phyloP scores from a whole-genome alignment of 1,140 invertebrate genomes.

The Philaenus spumarius region DNA sequence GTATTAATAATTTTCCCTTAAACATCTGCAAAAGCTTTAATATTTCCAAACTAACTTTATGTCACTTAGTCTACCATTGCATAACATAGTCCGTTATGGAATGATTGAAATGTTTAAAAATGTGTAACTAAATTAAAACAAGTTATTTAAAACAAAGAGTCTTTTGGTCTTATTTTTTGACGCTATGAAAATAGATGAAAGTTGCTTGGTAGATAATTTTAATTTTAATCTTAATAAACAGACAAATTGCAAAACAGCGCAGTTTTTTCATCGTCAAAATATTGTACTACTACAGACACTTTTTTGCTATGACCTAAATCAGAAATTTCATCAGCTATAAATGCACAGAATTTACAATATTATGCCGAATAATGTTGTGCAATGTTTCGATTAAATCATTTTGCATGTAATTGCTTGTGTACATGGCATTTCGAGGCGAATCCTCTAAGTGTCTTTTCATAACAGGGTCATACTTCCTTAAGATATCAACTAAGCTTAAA shows the following conservation, averaged over 20 bases:
- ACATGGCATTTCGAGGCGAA: conserved; percentile 7
- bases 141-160: too few relatives aligned
- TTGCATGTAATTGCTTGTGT: conserved; percentile 12
- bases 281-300: conserved; percentile 11
- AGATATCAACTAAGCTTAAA: too few relatives aligned
- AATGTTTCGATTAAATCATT: conserved; percentile 10
- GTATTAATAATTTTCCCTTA: too few relatives aligned
- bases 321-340: conserved; percentile 16
- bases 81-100: too few relatives aligned
- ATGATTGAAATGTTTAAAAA: too few relatives aligned
- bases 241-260: conserved; percentile 7
- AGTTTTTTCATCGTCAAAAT: conserved; percentile 12
- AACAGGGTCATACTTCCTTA: conserved; percentile 15
- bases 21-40: too few relatives aligned
- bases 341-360: conserved; percentile 6
- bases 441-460: conserved; percentile 2
- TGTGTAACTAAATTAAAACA: too few relatives aligned
- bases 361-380: conserved; percentile 11
- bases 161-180: too few relatives aligned
- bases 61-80: too few relatives aligned
- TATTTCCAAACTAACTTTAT: too few relatives aligned
- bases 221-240: conserved; percentile 6
- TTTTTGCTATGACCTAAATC: conserved; percentile 12
- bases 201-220: too few relatives aligned
- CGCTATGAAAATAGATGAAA: too few relatives aligned